These are phyloP conservation scores for Scaptodrosophila lebanonensis DNA, from an alignment of 1,140 invertebrate species.

Conservation along the genomic window DNA sequence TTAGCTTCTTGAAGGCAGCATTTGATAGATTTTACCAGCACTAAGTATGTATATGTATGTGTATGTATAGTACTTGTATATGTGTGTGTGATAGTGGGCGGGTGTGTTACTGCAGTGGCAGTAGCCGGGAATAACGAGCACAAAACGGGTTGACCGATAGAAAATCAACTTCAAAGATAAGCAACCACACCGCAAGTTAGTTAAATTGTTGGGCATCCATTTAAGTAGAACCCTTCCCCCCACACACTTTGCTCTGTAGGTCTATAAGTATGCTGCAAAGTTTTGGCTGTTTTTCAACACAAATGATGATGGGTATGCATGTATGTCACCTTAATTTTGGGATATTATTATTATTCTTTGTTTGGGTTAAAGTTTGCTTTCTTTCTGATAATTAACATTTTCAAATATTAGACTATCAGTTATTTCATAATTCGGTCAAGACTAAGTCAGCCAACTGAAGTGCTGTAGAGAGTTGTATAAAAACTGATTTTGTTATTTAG, in stretches of 20 bases:
- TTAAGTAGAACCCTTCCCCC: slow-evolving; percentile 11
- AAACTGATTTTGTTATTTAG: too few relatives aligned
- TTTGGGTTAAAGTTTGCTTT: too few relatives aligned
- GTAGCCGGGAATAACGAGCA: slow-evolving; percentile 29
- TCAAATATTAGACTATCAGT: too few relatives aligned
- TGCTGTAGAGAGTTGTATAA: too few relatives aligned
- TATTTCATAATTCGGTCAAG: too few relatives aligned
- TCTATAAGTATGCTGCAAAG: slow-evolving; percentile 6
- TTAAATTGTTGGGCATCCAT: slow-evolving; percentile 44
- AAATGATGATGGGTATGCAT: too few relatives aligned
- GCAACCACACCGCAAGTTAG: slow-evolving; percentile 38
- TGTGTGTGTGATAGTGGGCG: slow-evolving; percentile 8
- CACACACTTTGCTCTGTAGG: slow-evolving; percentile 32
- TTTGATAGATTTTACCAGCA: slow-evolving; percentile 46
- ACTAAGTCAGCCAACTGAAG: too few relatives aligned
- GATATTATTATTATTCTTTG: too few relatives aligned
- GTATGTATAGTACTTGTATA: not conserved
- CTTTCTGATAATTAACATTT: too few relatives aligned
- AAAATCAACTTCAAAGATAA: slow-evolving; percentile 20
- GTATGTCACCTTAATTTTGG: too few relatives aligned
- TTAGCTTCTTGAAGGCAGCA: slow-evolving; percentile 34
- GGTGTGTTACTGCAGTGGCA: slow-evolving; percentile 14
- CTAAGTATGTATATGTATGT: slow-evolving; percentile 29
- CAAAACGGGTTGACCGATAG: slow-evolving; percentile 25
- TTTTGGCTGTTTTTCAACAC: too few relatives aligned